Evolutionary conservation across 2,797 vertebrate species (phyloP), one percentile per base, ranked within the genome.

Genomic region (Pantherophis alleghaniensis): DNA sequence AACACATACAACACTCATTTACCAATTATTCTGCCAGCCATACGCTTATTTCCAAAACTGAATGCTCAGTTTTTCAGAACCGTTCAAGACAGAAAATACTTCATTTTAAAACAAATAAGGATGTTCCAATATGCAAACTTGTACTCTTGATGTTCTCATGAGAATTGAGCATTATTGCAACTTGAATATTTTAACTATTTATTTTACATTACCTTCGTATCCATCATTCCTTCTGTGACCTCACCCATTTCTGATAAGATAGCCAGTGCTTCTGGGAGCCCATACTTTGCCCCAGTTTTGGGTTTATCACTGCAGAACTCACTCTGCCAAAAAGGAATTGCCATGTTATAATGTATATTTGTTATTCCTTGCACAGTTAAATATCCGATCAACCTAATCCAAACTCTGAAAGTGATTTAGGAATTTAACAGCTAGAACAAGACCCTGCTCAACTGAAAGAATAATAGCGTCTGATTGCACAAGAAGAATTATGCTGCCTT

Each of bases 231-330:
- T 91, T 99, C 99, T 0, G 99, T 99, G 97, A 99, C 99, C 97
- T 99, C 99, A 63, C 99, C 99, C 99, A 99, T 99, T 98, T 99
- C 99, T 0, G 98, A 99, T 89, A 99, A 97, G 97, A 99, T 99
- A 94, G 99, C 96, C 96, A 99, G 96, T 0, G 98, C 98, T 86
- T 99, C 99, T 93, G 99, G 98, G 95, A 99, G 98, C 91, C 98
- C 98, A 0, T 98, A 99, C 97, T 99, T 99, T 61, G 98, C 97
- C 95, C 99, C 99, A 92, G 99, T 99, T 97, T 99, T 99, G 5
- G 99, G 99, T 97, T 99, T 99, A 96, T 99, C 99, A 60, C 98
- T 99, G 96, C 99, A 99, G 98, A 99, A 99, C 98, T 99, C 99
- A 59, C 99, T 99, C 99, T 99, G 93, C 66, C 92, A 61, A 91